Percentiles rank a stretch among this genome's conserved stretches.
These are phyloP conservation scores for Sorex fumeus DNA, from an alignment of 2,113 vertebrate species.

Conservation along the genomic window DNA sequence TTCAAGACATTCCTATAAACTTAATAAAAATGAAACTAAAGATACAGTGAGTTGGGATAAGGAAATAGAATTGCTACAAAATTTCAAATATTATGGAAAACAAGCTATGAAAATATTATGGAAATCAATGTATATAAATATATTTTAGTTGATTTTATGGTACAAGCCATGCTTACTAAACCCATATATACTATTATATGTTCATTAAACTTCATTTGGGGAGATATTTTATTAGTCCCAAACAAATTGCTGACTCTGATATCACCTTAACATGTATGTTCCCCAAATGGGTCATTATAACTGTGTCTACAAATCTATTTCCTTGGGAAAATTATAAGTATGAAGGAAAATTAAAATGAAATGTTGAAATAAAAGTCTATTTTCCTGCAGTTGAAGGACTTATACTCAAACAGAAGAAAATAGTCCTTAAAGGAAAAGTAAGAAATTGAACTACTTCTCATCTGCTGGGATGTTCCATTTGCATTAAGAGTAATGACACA, in stretches of 20 bases:
- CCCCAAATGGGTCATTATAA: background rate
- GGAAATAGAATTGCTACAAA: background rate
- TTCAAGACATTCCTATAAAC: background rate
- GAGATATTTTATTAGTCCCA: conserved; percentile 44
- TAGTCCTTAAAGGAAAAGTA: conserved; percentile 19
- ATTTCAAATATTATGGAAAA: background rate
- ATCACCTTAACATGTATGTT: conserved; percentile 31
- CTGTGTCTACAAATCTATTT: background rate
- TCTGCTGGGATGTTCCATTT: background rate
- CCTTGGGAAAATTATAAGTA: conserved; percentile 20
- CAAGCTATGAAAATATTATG: background rate
- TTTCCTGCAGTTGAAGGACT: background rate
- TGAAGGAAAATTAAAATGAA: conserved; percentile 19
- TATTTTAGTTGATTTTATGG: background rate
- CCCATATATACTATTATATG: background rate
- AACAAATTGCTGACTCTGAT: conserved; percentile 25
- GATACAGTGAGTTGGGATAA: background rate
- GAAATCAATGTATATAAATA: background rate
- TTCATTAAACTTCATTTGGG: conserved; percentile 43
- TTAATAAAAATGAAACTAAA: background rate
- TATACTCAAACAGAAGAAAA: background rate
- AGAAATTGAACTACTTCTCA: background rate
- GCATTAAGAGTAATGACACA: background rate
- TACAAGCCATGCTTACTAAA: background rate
- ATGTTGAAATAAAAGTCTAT: background rate